Evolutionary conservation across 1,140 invertebrate species (phyloP), one percentile per base, ranked within the genome.

Genomic region (Probaryconus sp.): DNA sequence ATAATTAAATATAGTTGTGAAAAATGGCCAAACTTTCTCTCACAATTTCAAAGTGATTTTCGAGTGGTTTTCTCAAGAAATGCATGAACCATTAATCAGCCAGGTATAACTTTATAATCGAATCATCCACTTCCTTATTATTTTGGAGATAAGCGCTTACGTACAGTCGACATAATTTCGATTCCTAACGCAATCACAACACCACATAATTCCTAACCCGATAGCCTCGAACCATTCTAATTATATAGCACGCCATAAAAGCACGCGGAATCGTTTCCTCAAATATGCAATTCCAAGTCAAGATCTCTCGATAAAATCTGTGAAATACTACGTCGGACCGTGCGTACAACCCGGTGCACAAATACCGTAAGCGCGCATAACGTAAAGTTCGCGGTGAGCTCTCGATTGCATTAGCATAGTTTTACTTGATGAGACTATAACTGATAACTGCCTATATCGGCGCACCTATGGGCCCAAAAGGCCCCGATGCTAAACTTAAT

Each of bases 271-370:
- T 56, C 18, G 17, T 43, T 68, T 58, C 51, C 64, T 42, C 64
- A 51, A 68, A 67, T 67, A 56, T 17, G 50, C 63, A 56, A 40
- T 24, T 6, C 42, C 20, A 28, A 68, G 65, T 60, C 65, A 60
- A 69, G 55, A 53, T 58, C 20, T 21, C 28, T 37, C 13, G 53
- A 68, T 68, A 68, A 60, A 40, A 68, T 60, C 45, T 47, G 67
- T 48, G 31, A 70, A 38, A 53, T 70, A 56, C 38, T 60, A 31
- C 38, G 5, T 14, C 35, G 20, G 45, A n/a, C n/a, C n/a, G 45
- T 53, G 24, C 55, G 20, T 55, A 48, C 40, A n/a, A 61, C 40
- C 14, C 28, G 11, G 7, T 4, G 21, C 21, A 24, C 21, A 24
- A 24, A 24, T 24, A 24, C 3, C 53, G 45, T 48, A 56, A 67